Percentiles rank a stretch among this genome's conserved stretches.
phyloP scores from a whole-genome alignment of 2,888 invertebrate species.

The Agrotis puta region DNA sequence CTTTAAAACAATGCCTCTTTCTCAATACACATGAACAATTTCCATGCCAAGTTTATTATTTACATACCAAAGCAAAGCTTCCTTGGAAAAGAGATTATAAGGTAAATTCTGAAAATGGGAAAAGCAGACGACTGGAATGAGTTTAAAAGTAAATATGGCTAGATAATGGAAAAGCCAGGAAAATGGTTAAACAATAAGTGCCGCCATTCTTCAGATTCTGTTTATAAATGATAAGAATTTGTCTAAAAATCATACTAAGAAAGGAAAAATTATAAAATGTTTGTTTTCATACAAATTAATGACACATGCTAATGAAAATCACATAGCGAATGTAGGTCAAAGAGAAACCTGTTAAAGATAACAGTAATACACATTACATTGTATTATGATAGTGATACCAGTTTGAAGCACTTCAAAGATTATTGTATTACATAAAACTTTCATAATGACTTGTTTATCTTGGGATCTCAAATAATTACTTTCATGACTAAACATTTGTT shows the following conservation, averaged over 20 bases:
- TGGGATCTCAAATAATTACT: constrained; percentile 42
- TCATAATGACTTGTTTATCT: constrained; percentile 50
- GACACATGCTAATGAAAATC: constrained; percentile 16
- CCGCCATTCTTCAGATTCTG: too few species aligned
- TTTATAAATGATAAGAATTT: background rate
- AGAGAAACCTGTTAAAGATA: constrained; percentile 36
- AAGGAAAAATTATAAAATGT: too few species aligned
- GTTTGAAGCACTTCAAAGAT: constrained; percentile 33
- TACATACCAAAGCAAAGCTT: constrained; percentile 18
- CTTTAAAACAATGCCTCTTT: constrained; percentile 52
- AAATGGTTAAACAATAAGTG: too few species aligned
- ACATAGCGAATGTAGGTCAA: constrained; percentile 16
- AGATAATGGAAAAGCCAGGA: background rate
- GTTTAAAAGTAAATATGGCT: background rate
- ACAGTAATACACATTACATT: constrained; percentile 12
- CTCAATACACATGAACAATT: constrained; percentile 8
- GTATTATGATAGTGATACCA: constrained; percentile 17
- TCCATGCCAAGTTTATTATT: constrained; percentile 41
- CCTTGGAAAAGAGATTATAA: background rate
- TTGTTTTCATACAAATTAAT: background rate
- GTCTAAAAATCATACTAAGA: constrained; percentile 3
- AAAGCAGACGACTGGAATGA: background rate
- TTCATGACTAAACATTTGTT: constrained; percentile 48
- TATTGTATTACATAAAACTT: constrained; percentile 51
- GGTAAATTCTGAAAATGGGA: background rate